A percentile compares a stretch with the other conserved stretches of the same genome.
Evolutionary conservation across 2,888 invertebrate species (phyloP).

Genomic region (Drosophila neotestacea): DNA sequence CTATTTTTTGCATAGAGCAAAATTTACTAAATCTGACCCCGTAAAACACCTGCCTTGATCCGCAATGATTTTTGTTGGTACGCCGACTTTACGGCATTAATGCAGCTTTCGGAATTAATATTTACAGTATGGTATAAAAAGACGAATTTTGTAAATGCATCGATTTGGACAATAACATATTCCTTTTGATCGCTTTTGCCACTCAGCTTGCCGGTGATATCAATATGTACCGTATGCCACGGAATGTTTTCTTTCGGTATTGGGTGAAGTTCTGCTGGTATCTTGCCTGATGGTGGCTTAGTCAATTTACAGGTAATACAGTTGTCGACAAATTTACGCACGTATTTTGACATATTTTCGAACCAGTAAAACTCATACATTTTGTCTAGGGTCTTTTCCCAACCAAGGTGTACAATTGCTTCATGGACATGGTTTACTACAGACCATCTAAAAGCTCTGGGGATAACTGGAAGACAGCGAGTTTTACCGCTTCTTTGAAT

Average conservation of each 20-base stretch:
- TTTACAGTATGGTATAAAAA: constrained; percentile 16
- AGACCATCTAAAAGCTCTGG: constrained; percentile 39
- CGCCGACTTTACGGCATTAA: not conserved
- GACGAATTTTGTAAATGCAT: constrained; percentile 21
- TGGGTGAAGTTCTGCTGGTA: too few species aligned
- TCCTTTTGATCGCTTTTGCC: constrained; percentile 10
- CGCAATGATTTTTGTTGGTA: not conserved
- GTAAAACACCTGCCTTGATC: too few species aligned
- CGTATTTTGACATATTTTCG: too few species aligned
- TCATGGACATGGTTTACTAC: constrained; percentile 38
- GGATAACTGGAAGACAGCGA: constrained; percentile 39
- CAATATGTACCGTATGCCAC: too few species aligned
- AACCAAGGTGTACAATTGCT: constrained; percentile 39
- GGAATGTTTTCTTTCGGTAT: too few species aligned
- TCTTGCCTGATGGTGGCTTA: too few species aligned
- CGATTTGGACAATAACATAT: constrained; percentile 5
- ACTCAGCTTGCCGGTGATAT: too few species aligned
- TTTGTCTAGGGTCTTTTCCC: constrained; percentile 42
- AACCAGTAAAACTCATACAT: constrained; percentile 23
- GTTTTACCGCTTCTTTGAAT: constrained; percentile 43
- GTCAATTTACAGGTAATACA: too few species aligned
- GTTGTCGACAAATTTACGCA: too few species aligned
- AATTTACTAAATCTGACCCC: too few species aligned
- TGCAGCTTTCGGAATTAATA: constrained; percentile 2
- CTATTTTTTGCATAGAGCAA: not conserved